A percentile compares a stretch with the other conserved stretches of the same genome.
phyloP scores from a whole-genome alignment of 2,797 vertebrate species.

The Acomys russatus region DNA sequence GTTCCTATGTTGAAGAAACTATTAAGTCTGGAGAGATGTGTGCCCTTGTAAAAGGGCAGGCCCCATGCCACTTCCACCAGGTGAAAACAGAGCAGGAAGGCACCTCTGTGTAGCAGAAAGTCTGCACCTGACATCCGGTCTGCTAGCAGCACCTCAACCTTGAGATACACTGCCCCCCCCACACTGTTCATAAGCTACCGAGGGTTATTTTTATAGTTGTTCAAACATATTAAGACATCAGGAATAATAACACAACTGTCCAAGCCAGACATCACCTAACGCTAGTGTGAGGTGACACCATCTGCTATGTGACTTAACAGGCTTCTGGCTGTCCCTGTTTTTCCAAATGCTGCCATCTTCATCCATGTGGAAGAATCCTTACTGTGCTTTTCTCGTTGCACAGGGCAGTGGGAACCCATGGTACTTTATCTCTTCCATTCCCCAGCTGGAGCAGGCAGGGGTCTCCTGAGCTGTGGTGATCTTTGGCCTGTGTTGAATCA shows the following conservation, averaged over 20 bases:
- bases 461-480: not conserved
- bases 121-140: not conserved
- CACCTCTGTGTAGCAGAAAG: not conserved
- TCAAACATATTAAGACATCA: not conserved
- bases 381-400: not conserved
- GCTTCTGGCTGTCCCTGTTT: not conserved
- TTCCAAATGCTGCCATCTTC: not conserved
- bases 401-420: not conserved
- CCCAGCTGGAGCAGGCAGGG: not conserved
- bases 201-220: not conserved
- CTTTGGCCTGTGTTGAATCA: not conserved
- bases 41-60: not conserved
- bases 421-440: not conserved
- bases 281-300: not conserved
- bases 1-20: not conserved
- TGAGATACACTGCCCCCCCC: not conserved
- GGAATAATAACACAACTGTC: not conserved
- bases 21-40: not conserved
- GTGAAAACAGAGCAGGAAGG: not conserved
- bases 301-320: not conserved
- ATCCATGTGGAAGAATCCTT: not conserved
- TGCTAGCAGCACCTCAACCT: not conserved
- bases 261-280: not conserved
- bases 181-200: not conserved
- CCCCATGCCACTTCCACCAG: not conserved